phyloP scores from a whole-genome alignment of 2,113 vertebrate species.

The Crotophaga sulcirostris region DNA sequence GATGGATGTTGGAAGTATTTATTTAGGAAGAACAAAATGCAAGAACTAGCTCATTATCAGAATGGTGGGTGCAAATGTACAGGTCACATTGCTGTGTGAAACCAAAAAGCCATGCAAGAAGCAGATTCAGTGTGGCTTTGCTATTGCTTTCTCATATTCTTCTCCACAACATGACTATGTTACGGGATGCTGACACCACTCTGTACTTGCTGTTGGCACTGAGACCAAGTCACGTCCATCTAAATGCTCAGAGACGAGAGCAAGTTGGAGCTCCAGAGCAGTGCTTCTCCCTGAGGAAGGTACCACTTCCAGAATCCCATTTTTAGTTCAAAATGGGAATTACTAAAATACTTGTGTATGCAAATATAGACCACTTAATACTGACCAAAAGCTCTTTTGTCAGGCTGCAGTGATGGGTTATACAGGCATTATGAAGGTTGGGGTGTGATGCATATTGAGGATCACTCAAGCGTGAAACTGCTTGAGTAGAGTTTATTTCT shows the following conservation, averaged over 20 bases:
- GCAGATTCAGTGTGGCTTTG: neutral
- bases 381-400: neutral
- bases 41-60: neutral
- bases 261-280: neutral
- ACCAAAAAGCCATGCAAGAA: neutral
- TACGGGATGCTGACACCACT: neutral
- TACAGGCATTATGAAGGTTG: neutral
- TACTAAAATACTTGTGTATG: neutral
- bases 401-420: neutral
- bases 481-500: constrained; percentile 4
- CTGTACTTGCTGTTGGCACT: neutral
- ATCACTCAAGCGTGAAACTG: neutral
- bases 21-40: neutral
- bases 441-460: neutral
- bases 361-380: neutral
- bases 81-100: neutral
- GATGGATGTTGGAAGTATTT: neutral
- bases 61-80: neutral
- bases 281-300: neutral
- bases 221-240: neutral
- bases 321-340: neutral
- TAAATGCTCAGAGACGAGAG: neutral
- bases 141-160: neutral
- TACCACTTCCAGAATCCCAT: neutral
- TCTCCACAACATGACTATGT: neutral